These are phyloP conservation scores for Crotalus helleri DNA, from an alignment of 2,113 vertebrate species.

Conservation along the genomic window DNA sequence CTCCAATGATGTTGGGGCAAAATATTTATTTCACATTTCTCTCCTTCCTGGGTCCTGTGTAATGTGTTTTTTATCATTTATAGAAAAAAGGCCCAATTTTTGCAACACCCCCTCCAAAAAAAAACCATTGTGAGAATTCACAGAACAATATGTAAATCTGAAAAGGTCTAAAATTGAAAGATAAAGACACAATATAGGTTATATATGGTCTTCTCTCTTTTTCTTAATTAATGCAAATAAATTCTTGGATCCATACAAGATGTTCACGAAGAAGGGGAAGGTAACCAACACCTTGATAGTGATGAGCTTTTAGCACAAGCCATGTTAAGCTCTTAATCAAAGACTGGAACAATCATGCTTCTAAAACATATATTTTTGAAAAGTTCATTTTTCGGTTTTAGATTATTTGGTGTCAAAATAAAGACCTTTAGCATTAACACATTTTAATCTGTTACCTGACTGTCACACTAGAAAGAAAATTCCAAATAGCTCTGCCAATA, in stretches of 20 bases:
- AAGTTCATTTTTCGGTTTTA: neutral
- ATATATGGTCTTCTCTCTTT: neutral
- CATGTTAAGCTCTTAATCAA: neutral
- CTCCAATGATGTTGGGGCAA: neutral
- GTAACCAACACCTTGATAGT: neutral
- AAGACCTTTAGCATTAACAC: neutral
- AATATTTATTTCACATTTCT: neutral
- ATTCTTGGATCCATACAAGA: neutral
- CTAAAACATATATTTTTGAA: neutral
- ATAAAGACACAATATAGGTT: neutral
- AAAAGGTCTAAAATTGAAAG: neutral
- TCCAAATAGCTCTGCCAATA: neutral
- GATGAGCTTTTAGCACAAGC: neutral
- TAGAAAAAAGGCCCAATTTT: neutral
- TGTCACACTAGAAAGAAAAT: neutral
- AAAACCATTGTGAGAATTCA: neutral
- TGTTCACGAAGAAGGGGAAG: neutral
- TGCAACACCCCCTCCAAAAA: too few species aligned
- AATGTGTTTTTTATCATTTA: conserved; percentile 51
- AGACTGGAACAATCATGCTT: neutral
- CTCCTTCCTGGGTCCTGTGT: conserved; percentile 33
- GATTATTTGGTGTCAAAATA: neutral
- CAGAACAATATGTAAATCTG: neutral
- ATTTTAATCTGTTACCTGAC: neutral
- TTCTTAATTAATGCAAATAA: neutral